Percentiles rank a stretch among this genome's conserved stretches.
These are phyloP conservation scores for Ara ararauna DNA, from an alignment of 2,797 vertebrate genomes.

Conservation along the genomic window DNA sequence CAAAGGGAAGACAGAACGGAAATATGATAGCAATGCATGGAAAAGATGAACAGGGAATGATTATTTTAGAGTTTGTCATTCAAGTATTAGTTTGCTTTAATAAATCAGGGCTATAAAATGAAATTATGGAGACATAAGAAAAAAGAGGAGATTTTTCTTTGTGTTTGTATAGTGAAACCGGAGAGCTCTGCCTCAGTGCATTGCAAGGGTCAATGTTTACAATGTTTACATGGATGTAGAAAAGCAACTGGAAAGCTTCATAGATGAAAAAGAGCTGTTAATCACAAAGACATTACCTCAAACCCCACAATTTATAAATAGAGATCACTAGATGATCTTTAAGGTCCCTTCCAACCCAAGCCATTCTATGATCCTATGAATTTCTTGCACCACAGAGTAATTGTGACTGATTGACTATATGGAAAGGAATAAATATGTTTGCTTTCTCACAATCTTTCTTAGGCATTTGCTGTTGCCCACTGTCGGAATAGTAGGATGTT, in stretches of 20 bases:
- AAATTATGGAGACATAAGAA: background rate
- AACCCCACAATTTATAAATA: background rate
- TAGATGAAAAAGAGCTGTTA: background rate
- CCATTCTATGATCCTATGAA: background rate
- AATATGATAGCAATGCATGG: background rate
- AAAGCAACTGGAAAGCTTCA: background rate
- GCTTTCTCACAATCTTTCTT: background rate
- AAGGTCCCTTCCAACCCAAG: background rate
- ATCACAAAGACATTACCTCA: background rate
- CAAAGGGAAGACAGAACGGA: background rate
- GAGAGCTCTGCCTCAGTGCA: background rate
- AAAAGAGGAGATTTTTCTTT: background rate
- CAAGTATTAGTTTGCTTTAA: background rate
- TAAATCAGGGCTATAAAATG: background rate
- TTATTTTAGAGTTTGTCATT: background rate
- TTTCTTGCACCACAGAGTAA: background rate
- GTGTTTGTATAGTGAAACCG: background rate
- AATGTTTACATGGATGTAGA: background rate
- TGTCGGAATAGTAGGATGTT: background rate
- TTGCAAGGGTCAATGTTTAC: background rate
- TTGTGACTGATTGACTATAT: background rate
- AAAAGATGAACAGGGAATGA: background rate
- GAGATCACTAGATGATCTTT: background rate
- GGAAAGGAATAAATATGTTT: background rate
- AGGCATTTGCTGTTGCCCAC: background rate